Evolutionary conservation across 2,888 invertebrate species (phyloP).

Genomic region (Drosophila rellima): DNA sequence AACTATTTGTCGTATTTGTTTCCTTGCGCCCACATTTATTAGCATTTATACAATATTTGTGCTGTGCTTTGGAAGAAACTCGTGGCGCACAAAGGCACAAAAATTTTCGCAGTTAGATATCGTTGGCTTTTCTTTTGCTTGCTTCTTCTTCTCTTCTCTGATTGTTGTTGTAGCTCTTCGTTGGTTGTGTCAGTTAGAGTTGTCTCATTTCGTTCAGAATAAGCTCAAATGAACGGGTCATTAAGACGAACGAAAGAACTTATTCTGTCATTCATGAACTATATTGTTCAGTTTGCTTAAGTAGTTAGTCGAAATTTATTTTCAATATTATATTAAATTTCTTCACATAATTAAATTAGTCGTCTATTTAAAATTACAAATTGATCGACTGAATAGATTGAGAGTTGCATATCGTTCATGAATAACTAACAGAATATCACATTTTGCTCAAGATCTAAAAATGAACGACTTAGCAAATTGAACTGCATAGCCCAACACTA

Average conservation of each 20-base stretch:
- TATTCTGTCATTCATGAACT: neutral
- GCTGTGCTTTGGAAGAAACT: slow-evolving; percentile 40
- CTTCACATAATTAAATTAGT: too few relatives aligned
- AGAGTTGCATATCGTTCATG: neutral
- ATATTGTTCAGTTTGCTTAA: neutral
- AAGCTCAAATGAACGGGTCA: neutral
- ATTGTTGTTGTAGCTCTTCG: slow-evolving; percentile 56
- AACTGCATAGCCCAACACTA: neutral
- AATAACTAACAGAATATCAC: neutral
- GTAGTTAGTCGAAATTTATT: neutral
- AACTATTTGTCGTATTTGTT: slow-evolving; percentile 29
- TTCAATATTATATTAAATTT: too few relatives aligned
- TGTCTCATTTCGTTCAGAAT: neutral
- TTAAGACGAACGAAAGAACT: neutral
- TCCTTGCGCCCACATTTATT: slow-evolving; percentile 50
- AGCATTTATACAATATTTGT: slow-evolving; percentile 35
- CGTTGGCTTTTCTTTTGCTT: slow-evolving; percentile 62
- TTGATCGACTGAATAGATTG: neutral
- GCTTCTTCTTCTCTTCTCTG: slow-evolving; percentile 47
- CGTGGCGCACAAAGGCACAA: slow-evolving; percentile 47
- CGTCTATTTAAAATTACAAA: too few relatives aligned
- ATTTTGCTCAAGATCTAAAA: neutral
- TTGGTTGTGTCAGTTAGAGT: slow-evolving; percentile 38
- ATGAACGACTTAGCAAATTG: neutral
- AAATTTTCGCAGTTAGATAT: slow-evolving; percentile 58